These are phyloP conservation scores for Sphaerophoria rueppellii DNA, from an alignment of 2,888 invertebrate species.

Conservation along the genomic window DNA sequence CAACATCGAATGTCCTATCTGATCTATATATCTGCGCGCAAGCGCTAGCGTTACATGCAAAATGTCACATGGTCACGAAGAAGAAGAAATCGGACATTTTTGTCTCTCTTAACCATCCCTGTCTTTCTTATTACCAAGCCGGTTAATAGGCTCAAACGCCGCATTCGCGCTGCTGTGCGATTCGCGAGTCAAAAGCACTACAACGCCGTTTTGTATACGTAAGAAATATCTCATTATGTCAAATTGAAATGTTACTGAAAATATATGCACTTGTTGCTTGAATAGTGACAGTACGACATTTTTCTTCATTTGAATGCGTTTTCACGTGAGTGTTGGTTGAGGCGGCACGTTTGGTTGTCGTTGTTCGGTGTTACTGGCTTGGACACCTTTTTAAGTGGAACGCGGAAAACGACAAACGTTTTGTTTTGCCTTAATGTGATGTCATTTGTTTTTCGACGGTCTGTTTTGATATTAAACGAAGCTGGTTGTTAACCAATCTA, in stretches of 20 bases:
- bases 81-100: constrained; percentile 48
- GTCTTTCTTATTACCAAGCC: constrained; percentile 36
- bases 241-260: constrained; percentile 81
- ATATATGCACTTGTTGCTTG: constrained; percentile 75
- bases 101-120: constrained; percentile 17
- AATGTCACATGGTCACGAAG: constrained; percentile 72
- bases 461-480: constrained; percentile 6
- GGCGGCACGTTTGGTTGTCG: background rate
- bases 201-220: constrained; percentile 70
- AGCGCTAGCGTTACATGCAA: constrained; percentile 67
- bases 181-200: constrained; percentile 40
- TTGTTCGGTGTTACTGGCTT: constrained; percentile 29
- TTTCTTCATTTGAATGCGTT: constrained; percentile 33
- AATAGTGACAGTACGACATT: constrained; percentile 74
- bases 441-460: constrained; percentile 58
- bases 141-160: constrained; percentile 62
- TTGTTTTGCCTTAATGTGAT: constrained; percentile 75
- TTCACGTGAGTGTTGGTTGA: background rate
- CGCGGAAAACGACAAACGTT: constrained; percentile 75
- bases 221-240: constrained; percentile 80
- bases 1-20: constrained; percentile 72
- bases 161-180: constrained; percentile 60
- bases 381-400: constrained; percentile 43
- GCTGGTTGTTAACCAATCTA: constrained; percentile 18
- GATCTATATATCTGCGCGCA: constrained; percentile 72